Evolutionary conservation across 2,113 vertebrate species (phyloP).

Genomic region (Cyprinodon tularosa): DNA sequence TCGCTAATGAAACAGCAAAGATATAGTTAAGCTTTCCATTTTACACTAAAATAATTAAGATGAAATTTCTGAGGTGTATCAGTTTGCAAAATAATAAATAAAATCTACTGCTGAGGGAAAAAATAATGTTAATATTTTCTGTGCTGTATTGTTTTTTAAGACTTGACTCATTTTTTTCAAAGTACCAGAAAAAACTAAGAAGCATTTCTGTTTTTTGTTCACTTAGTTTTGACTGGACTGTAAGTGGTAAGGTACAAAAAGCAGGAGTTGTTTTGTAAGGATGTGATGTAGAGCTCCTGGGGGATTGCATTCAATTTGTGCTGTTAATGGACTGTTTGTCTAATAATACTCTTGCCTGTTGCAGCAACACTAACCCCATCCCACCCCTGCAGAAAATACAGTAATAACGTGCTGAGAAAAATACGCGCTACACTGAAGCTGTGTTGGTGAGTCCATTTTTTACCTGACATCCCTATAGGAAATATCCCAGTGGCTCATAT

Average conservation of each 20-base stretch:
- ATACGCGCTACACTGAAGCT: slow-evolving; percentile 17
- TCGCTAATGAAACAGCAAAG: neutral
- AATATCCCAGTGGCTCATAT: slow-evolving; percentile 43
- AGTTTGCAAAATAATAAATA: neutral
- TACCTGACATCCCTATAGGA: slow-evolving; percentile 30
- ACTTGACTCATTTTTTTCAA: neutral
- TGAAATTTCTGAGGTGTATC: neutral
- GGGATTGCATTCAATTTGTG: slow-evolving; percentile 34
- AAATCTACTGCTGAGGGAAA: neutral
- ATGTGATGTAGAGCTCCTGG: slow-evolving; percentile 7
- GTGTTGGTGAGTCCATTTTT: slow-evolving; percentile 47
- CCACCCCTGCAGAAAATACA: neutral
- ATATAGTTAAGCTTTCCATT: neutral
- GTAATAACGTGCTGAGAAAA: slow-evolving; percentile 50
- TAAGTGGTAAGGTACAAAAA: neutral
- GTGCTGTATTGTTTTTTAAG: neutral
- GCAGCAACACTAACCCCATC: slow-evolving; percentile 20
- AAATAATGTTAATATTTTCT: neutral
- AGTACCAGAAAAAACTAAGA: too few relatives aligned
- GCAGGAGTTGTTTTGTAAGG: neutral
- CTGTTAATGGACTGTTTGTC: slow-evolving; percentile 44
- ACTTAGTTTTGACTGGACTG: neutral
- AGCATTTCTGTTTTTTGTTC: neutral
- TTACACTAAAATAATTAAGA: neutral
- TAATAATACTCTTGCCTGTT: slow-evolving; percentile 28